Base-by-base conservation (phyloP, 2,113 vertebrate genomes). In the Prinia subflava region DNA sequence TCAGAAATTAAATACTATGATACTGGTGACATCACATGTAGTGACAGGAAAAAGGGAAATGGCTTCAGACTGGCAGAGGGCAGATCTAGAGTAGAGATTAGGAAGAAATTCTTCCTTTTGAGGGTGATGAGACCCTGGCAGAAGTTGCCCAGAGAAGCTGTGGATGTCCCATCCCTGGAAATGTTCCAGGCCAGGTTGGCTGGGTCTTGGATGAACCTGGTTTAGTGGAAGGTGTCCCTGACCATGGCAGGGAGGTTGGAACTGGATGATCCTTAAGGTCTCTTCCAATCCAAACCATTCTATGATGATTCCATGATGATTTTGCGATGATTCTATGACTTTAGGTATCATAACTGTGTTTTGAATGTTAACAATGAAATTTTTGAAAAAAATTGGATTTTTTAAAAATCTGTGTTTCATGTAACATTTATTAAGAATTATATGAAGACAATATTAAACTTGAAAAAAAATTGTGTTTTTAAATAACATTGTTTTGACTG, bases 71-170 rank as follows among this genome's bases (percentile, higher is more conserved):
- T 25, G 33, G 21, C n/a, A 75, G 53, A 60, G 21, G 21, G 6
- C 15, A 62, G 5, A 19, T 19, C 30, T 60, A 49, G 30, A 35
- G 19, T 18, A 35, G 30, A 46, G 20, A 55, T 62, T 9, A 89
- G 39, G 28, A 68, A 9, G 7, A 83, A 68, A 47, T 31, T 68
- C 14, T 62, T 68, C 41, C 15, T 46, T 41, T 33, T 47, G 11
- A 47, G 6, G 11, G 5, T 75, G 23, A 17, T 35, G n/a, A 75
- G 17, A 1, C 14, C 2, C 7, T 35, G 47, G 24, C 55, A 60
- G 3, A 30, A 2, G 8, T 22, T 76, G 6, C 4, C 14, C 55
- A 55, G 16, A 53, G 8, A 44, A n/a, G 14, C 0, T 47, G 17
- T 31, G 39, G 17, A 8, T 82, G 20, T 3, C 24, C 3, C 16